phyloP scores from a whole-genome alignment of 2,888 invertebrate genomes.

The Itoplectis maculator region DNA sequence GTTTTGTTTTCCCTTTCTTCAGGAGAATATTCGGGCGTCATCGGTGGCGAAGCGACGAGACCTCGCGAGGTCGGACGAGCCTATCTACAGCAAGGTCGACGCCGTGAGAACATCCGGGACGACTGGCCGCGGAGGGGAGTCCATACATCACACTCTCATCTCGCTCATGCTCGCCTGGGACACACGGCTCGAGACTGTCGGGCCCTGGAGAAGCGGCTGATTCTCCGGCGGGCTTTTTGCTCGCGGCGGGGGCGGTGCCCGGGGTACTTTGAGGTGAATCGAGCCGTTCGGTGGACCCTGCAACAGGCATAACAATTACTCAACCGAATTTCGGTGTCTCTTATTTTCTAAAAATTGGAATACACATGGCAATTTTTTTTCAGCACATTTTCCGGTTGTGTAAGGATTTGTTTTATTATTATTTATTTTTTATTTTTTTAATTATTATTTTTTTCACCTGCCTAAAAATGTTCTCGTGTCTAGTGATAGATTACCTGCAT shows the following conservation, averaged over 20 bases:
- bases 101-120: conserved; percentile 82
- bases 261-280: conserved; percentile 86
- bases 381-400: too few relatives aligned
- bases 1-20: conserved; percentile 31
- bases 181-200: conserved; percentile 87
- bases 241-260: conserved; percentile 86
- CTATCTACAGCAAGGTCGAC: conserved; percentile 79
- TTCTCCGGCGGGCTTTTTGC: conserved; percentile 87
- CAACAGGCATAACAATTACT: conserved; percentile 25
- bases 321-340: too few relatives aligned
- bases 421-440: too few relatives aligned
- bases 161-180: conserved; percentile 95
- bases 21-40: conserved; percentile 28
- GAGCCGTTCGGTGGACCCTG: conserved; percentile 83
- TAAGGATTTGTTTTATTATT: neutral
- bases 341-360: too few relatives aligned
- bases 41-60: conserved; percentile 32
- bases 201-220: conserved; percentile 85
- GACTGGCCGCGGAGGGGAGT: conserved; percentile 82
- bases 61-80: conserved; percentile 60
- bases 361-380: too few relatives aligned
- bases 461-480: neutral
- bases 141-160: conserved; percentile 93
- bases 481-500: conserved; percentile 82
- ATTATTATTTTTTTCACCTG: neutral